Evolutionary conservation across 2,113 vertebrate genomes (phyloP).

Genomic region (Anser brachyrhynchus): DNA sequence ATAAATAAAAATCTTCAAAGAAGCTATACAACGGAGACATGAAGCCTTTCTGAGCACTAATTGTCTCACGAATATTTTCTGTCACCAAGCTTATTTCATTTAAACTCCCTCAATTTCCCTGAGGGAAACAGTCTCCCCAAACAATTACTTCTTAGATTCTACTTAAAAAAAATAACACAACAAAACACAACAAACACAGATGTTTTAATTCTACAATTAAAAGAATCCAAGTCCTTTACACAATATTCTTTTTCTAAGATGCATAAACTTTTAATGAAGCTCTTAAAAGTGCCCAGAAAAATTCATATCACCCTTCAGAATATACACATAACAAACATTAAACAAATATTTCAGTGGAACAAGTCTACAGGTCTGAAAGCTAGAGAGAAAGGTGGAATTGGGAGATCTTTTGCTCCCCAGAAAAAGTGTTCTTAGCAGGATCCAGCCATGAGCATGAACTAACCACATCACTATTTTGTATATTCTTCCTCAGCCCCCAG

Average conservation of each 20-base stretch:
- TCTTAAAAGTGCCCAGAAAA: slow-evolving; percentile 56
- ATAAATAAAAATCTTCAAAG: slow-evolving; percentile 57
- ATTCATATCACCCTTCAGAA: slow-evolving; percentile 46
- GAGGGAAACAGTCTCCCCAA: slow-evolving; percentile 17
- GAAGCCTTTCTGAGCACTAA: slow-evolving; percentile 59
- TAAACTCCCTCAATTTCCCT: not conserved
- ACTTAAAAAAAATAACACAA: not conserved
- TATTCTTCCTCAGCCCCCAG: not conserved
- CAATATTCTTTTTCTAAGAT: slow-evolving; percentile 8
- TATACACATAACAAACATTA: slow-evolving; percentile 52
- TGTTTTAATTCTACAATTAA: not conserved
- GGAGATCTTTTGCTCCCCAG: not conserved
- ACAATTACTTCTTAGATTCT: not conserved
- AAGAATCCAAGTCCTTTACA: not conserved
- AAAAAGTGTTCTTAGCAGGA: slow-evolving; percentile 55
- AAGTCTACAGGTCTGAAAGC: slow-evolving; percentile 15
- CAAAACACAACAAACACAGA: not conserved
- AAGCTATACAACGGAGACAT: slow-evolving; percentile 47
- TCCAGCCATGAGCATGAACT: not conserved
- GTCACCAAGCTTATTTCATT: not conserved
- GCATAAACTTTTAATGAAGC: slow-evolving; percentile 5
- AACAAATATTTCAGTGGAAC: slow-evolving; percentile 31
- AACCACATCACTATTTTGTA: not conserved
- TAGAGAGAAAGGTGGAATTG: not conserved
- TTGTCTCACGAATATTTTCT: not conserved